These are phyloP conservation scores for Athrips mouffetella DNA, from an alignment of 2,888 invertebrate genomes.

Conservation along the genomic window DNA sequence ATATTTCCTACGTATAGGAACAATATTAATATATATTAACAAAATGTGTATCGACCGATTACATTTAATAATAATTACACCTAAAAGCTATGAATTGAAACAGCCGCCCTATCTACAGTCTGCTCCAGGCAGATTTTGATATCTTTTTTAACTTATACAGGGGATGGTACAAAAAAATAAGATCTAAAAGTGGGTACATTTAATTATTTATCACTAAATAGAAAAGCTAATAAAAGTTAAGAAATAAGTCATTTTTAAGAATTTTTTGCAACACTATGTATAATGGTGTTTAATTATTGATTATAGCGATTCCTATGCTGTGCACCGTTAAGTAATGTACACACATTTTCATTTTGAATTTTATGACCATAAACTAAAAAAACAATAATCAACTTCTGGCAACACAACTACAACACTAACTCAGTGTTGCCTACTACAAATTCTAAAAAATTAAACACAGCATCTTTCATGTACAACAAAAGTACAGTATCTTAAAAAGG, in stretches of 20 bases:
- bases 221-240: too few species aligned
- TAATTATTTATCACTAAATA: too few species aligned
- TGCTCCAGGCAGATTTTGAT: conserved; percentile 30
- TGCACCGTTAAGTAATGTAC: conserved; percentile 13
- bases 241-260: neutral
- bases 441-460: too few species aligned
- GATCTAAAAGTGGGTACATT: too few species aligned
- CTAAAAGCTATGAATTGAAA: conserved; percentile 25
- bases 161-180: neutral
- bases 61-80: conserved; percentile 9
- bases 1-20: neutral
- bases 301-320: conserved; percentile 17
- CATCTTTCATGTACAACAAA: too few species aligned
- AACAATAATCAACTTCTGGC: too few species aligned
- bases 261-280: neutral
- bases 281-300: conserved; percentile 14
- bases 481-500: too few species aligned
- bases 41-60: conserved; percentile 3
- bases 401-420: too few species aligned
- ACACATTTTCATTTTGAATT: conserved; percentile 2
- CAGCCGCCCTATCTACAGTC: conserved; percentile 33
- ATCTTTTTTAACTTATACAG: neutral
- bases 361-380: too few species aligned
- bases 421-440: too few species aligned
- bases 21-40: too few species aligned